Conservation (phyloP, 2,888 invertebrate species). For the Chalcosyrphus nemorum region DNA sequence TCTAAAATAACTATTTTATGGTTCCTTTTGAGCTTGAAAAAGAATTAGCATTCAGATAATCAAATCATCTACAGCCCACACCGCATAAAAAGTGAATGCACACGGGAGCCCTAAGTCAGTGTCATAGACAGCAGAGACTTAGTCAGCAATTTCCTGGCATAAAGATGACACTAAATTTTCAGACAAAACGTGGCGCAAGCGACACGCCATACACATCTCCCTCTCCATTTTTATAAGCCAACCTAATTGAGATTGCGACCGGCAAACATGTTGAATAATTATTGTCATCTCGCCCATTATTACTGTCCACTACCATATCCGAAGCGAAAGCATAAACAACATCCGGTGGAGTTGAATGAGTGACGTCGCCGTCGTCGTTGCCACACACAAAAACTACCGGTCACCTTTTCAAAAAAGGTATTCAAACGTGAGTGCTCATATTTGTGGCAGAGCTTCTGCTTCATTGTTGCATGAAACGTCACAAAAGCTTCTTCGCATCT, state of each 20-base stretch:
- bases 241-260: slow-evolving; percentile 42
- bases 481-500: slow-evolving; percentile 20
- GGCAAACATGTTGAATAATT: slow-evolving; percentile 30
- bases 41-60: slow-evolving; percentile 4
- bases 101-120: neutral
- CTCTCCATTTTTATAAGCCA: slow-evolving; percentile 4
- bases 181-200: slow-evolving; percentile 23
- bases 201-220: slow-evolving; percentile 1
- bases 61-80: neutral
- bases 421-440: neutral
- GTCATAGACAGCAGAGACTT: no score
- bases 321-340: neutral
- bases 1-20: neutral
- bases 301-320: slow-evolving; percentile 37
- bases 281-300: slow-evolving; percentile 42
- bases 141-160: neutral
- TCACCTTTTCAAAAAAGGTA: neutral
- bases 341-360: slow-evolving; percentile 39
- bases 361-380: slow-evolving; percentile 11
- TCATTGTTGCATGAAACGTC: slow-evolving; percentile 50
- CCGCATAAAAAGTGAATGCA: neutral
- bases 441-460: slow-evolving; percentile 24
- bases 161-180: neutral
- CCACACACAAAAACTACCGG: neutral
- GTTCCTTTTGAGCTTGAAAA: neutral